Evolutionary conservation across 2,888 invertebrate genomes (phyloP).

Genomic region (Sphaeridia pumilis): DNA sequence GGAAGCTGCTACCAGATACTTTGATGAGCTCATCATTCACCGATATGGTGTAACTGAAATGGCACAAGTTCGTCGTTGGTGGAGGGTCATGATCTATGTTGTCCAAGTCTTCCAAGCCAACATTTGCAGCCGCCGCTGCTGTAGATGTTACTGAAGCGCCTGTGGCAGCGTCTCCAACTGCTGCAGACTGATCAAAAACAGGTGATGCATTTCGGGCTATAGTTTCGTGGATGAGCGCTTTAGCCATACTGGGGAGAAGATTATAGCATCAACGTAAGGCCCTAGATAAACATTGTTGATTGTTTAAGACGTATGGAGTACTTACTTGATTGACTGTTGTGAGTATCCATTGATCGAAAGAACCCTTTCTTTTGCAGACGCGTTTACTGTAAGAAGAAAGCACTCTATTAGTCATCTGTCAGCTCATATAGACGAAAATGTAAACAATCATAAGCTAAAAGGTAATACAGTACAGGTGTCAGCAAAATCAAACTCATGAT

Average conservation of each 20-base stretch:
- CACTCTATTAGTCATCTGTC: too few relatives aligned
- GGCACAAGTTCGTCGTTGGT: constrained; percentile 47
- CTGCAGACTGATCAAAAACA: constrained; percentile 41
- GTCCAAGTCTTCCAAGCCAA: constrained; percentile 28
- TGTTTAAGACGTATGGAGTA: constrained; percentile 29
- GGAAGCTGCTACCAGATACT: constrained; percentile 63
- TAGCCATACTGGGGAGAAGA: constrained; percentile 60
- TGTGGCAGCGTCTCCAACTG: constrained; percentile 16
- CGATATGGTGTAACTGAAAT: constrained; percentile 72
- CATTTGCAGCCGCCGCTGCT: constrained; percentile 46
- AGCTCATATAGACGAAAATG: too few relatives aligned
- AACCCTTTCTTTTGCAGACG: constrained; percentile 86
- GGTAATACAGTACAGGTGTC: too few relatives aligned
- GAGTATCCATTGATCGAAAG: constrained; percentile 91
- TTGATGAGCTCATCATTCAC: constrained; percentile 71
- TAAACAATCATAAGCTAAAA: too few relatives aligned
- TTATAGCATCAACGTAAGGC: background rate
- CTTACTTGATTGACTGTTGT: constrained; percentile 84
- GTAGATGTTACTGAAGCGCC: constrained; percentile 16
- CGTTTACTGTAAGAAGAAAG: constrained; percentile 58
- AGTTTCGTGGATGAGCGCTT: constrained; percentile 86
- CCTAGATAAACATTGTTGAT: background rate
- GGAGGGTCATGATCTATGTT: constrained; percentile 55
- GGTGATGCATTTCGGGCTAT: constrained; percentile 90
- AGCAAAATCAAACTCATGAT: too few relatives aligned